A percentile compares a stretch with the other conserved stretches of the same genome.
Evolutionary conservation across 2,888 invertebrate species (phyloP).

Genomic region (Polymixis flavicincta): DNA sequence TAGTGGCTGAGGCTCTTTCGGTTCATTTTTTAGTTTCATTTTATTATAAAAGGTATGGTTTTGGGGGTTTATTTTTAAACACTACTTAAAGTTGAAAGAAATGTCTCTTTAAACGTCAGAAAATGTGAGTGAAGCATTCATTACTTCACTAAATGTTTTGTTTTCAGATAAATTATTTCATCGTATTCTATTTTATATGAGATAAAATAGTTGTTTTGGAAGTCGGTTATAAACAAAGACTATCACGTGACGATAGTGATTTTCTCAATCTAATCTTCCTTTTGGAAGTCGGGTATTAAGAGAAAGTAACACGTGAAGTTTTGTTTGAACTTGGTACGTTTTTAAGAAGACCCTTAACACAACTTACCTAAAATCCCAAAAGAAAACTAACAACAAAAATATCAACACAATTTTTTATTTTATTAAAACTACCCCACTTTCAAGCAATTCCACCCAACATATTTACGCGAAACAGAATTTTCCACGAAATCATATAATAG

Average conservation of each 20-base stretch:
- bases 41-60: not conserved
- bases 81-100: too few species aligned
- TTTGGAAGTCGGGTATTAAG: not conserved
- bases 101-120: too few species aligned
- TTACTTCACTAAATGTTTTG: too few species aligned
- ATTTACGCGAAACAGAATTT: constrained; percentile 60
- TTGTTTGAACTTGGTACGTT: too few species aligned
- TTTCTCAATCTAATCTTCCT: not conserved
- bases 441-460: constrained; percentile 22
- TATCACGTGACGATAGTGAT: too few species aligned
- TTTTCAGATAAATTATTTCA: too few species aligned
- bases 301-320: too few species aligned
- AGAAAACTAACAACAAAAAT: not conserved
- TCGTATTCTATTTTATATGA: too few species aligned
- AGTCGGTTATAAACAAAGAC: too few species aligned
- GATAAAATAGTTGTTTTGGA: too few species aligned
- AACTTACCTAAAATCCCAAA: not conserved
- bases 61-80: not conserved
- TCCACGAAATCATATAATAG: constrained; percentile 65
- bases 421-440: constrained; percentile 14
- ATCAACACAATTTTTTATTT: constrained; percentile 20
- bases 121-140: too few species aligned
- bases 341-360: not conserved
- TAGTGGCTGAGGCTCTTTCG: not conserved
- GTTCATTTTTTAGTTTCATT: not conserved